These are phyloP conservation scores for Rhegmatorhina hoffmannsi DNA, from an alignment of 2,113 vertebrate genomes.

Conservation along the genomic window DNA sequence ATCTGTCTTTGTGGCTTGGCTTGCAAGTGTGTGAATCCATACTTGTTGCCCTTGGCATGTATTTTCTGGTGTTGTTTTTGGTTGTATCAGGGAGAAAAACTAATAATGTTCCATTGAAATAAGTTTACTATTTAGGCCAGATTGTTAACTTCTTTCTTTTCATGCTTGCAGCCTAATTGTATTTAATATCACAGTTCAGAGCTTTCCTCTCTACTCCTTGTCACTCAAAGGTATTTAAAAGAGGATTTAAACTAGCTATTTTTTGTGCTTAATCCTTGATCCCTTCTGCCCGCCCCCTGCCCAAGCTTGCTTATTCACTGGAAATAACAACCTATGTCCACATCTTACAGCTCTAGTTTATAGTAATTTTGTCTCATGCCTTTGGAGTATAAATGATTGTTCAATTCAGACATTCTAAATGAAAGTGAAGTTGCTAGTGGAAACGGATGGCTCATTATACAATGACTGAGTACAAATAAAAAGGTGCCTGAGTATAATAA, in stretches of 20 bases:
- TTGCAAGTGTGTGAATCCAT: background rate
- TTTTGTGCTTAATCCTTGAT: slow-evolving; percentile 59
- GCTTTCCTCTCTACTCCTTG: slow-evolving; percentile 11
- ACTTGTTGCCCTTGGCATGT: background rate
- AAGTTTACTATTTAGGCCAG: background rate
- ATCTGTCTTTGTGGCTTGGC: background rate
- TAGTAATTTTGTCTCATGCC: slow-evolving; percentile 28
- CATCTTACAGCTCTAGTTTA: slow-evolving; percentile 11
- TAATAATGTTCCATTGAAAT: background rate
- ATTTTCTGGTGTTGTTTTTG: background rate
- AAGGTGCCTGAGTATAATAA: slow-evolving; percentile 63
- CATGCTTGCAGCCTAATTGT: background rate
- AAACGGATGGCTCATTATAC: slow-evolving; percentile 65
- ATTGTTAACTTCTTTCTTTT: slow-evolving; percentile 17
- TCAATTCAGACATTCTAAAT: slow-evolving; percentile 60
- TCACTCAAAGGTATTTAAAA: slow-evolving; percentile 47
- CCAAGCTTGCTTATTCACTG: slow-evolving; percentile 29
- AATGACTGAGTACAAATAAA: slow-evolving; percentile 65
- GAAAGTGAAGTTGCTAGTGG: slow-evolving; percentile 56
- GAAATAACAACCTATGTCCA: slow-evolving; percentile 40
- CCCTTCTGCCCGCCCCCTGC: background rate
- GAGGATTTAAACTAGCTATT: slow-evolving; percentile 34
- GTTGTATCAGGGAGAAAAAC: background rate
- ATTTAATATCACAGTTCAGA: slow-evolving; percentile 23
- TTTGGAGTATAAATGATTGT: slow-evolving; percentile 53